Evolutionary conservation across 1,140 invertebrate species (phyloP), one percentile per base, ranked within the genome.

Genomic region (Drosophila yakuba): DNA sequence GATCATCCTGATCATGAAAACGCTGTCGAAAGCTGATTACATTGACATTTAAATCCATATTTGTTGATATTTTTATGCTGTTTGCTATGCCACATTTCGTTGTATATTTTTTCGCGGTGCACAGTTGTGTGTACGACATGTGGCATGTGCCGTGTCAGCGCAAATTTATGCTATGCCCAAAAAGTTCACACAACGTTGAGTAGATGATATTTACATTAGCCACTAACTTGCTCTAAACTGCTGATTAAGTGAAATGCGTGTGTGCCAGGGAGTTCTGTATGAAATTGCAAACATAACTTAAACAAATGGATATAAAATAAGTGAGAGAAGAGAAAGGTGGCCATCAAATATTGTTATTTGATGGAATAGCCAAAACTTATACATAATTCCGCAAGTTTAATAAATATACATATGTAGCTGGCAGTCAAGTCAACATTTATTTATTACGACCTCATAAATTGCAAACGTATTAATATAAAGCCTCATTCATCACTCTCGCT

Each of bases 191-290:
- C 64, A 73, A 74, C 41, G 51, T 74, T 36, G 54, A 58, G 71
- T 64, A 75, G 28, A 74, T 74, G 60, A 74, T 60, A 73, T 74
- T 73, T 74, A 45, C 71, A 73, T 74, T 74, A 54, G 68, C 56
- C 68, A 74, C 71, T 43, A 73, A 74, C 39, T 55, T 55, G 36
- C 17, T 57, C 64, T 48, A 69, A 71, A 71, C 67, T 71, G 67
- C 64, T 71, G 67, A 71, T 69, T 38, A 57, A 57, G 67, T 44
- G 51, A 47, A 71, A 57, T 69, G 17, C 50, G 20, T 45, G n/a
- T 28, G 12, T 25, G 50, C 17, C 17, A 68, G 38, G 44, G 20
- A 20, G 47, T 66, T 20, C 41, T 14, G 59, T 15, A 10, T 39
- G 8, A 35, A 57, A 56, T 35, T 47, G 50, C 12, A 47, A 48